phyloP scores from a whole-genome alignment of 1,140 invertebrate species.

The Pogonomyrmex californicus region DNA sequence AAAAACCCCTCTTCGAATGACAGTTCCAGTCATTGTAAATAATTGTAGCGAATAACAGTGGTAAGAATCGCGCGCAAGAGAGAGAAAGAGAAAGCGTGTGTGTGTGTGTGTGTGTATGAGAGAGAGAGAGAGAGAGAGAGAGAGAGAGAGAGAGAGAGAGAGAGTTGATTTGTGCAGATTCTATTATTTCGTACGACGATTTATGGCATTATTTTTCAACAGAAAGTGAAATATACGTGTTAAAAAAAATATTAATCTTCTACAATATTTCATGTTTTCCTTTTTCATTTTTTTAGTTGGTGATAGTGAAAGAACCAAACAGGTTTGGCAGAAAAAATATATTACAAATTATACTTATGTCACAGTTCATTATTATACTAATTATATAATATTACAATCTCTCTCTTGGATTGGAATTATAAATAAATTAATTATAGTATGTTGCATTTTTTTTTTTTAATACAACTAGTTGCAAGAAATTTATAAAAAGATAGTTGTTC shows the following conservation, averaged over 20 bases:
- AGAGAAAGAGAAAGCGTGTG: neutral
- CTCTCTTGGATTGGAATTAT: neutral
- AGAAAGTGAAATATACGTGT: conserved; percentile 86
- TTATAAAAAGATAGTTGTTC: neutral
- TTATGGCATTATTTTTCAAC: conserved; percentile 86
- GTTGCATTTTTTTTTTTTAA: neutral
- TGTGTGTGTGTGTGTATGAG: neutral
- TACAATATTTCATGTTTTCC: neutral
- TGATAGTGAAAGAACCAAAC: neutral
- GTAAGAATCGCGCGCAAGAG: conserved; percentile 73
- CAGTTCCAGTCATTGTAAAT: conserved; percentile 81
- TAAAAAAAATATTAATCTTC: conserved; percentile 74
- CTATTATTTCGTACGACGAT: conserved; percentile 85
- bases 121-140: neutral
- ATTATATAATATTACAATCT: conserved; percentile 13
- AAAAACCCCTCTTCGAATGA: conserved; percentile 53
- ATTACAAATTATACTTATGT: neutral
- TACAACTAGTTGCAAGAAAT: neutral
- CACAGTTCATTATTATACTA: neutral
- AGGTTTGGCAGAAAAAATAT: neutral
- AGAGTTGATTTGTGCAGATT: conserved; percentile 86
- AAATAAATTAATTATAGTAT: neutral
- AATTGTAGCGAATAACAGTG: conserved; percentile 82
- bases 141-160: conserved; percentile 29
- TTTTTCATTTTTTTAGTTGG: neutral